phyloP scores from a whole-genome alignment of 2,888 invertebrate genomes.

The Ophioninae sp. region DNA sequence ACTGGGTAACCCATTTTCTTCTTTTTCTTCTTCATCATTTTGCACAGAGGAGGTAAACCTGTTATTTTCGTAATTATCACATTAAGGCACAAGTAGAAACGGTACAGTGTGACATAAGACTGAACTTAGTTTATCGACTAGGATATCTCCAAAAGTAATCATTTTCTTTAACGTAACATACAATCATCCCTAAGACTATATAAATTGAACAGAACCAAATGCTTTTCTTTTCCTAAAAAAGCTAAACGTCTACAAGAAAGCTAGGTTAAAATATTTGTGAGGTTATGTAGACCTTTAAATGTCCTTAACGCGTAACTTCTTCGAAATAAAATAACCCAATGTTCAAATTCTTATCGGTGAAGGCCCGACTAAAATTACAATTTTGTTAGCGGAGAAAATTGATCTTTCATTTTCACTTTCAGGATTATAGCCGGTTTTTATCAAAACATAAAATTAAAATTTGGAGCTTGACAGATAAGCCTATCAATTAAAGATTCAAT shows the following conservation, averaged over 20 bases:
- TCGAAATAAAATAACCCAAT: not conserved
- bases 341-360: not conserved
- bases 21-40: slow-evolving; percentile 23
- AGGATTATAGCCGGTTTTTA: not conserved
- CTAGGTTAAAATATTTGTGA: no score
- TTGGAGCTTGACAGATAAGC: not conserved
- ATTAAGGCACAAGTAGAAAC: not conserved
- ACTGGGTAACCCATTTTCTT: slow-evolving; percentile 55
- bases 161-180: no score
- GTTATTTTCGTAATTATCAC: not conserved
- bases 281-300: no score
- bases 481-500: not conserved
- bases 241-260: no score
- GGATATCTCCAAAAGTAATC: no score
- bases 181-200: no score
- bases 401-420: not conserved
- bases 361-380: not conserved
- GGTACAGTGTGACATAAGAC: no score
- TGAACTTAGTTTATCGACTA: no score
- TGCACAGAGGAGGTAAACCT: slow-evolving; percentile 9
- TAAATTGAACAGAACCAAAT: no score
- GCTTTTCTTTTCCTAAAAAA: no score
- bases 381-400: no score
- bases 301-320: not conserved
- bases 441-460: not conserved